Conservation (phyloP, 1,140 invertebrate species). For the Conus betulinus region DNA sequence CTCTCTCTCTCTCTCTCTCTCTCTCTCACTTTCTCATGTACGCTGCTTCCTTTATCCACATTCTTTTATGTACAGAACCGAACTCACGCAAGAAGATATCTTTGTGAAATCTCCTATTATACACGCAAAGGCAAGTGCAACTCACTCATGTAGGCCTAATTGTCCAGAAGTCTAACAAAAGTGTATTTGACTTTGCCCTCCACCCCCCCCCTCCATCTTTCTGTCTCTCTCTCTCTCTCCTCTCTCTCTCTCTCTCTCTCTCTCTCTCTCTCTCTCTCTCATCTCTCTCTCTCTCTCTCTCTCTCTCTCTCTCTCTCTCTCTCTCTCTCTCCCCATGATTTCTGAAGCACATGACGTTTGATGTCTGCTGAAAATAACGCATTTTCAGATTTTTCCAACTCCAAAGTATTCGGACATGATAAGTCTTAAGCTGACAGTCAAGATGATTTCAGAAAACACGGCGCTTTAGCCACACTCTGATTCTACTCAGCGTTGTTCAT, state of each 20-base stretch:
- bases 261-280: conserved; percentile 8
- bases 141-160: too few relatives aligned
- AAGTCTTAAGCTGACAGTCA: too few relatives aligned
- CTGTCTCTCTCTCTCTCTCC: neutral
- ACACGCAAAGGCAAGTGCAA: too few relatives aligned
- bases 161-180: too few relatives aligned
- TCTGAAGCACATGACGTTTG: neutral
- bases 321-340: neutral
- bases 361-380: too few relatives aligned
- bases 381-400: too few relatives aligned
- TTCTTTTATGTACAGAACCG: neutral
- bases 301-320: conserved; percentile 11
- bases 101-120: too few relatives aligned
- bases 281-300: neutral
- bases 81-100: too few relatives aligned
- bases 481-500: too few relatives aligned
- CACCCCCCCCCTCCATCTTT: neutral
- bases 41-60: neutral
- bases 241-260: conserved; percentile 9
- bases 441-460: too few relatives aligned
- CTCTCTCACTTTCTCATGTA: neutral
- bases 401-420: too few relatives aligned
- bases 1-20: conserved; percentile 15
- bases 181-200: neutral
- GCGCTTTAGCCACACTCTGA: too few relatives aligned